Evolutionary conservation across 2,113 vertebrate genomes (phyloP).

Genomic region (Eolophus roseicapilla): DNA sequence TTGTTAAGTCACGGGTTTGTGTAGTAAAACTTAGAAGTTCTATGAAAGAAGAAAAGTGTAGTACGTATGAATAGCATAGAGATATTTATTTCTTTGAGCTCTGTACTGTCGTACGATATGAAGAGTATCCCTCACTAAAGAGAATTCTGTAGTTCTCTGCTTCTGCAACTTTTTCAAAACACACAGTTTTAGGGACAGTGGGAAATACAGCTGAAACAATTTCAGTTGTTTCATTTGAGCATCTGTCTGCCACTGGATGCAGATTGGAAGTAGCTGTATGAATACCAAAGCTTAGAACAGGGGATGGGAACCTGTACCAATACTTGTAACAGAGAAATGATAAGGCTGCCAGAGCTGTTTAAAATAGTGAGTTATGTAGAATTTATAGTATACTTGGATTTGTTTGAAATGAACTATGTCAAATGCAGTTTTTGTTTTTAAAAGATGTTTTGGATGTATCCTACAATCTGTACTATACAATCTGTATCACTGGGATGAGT

Average conservation of each 20-base stretch:
- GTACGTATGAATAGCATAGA: neutral
- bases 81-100: neutral
- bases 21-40: neutral
- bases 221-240: neutral
- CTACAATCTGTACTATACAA: neutral
- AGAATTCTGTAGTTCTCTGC: neutral
- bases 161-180: neutral
- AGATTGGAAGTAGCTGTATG: neutral
- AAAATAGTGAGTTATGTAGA: neutral
- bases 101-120: neutral
- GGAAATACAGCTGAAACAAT: neutral
- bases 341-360: neutral
- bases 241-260: neutral
- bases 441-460: neutral
- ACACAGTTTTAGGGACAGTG: neutral
- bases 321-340: neutral
- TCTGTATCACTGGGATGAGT: neutral
- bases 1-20: neutral
- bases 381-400: neutral
- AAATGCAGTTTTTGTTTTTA: neutral
- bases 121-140: neutral
- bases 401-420: neutral
- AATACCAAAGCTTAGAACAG: neutral
- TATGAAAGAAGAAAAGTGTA: neutral
- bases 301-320: neutral